These are phyloP conservation scores for Heterocephalus glaber DNA, from an alignment of 2,113 vertebrate genomes.

Conservation along the genomic window DNA sequence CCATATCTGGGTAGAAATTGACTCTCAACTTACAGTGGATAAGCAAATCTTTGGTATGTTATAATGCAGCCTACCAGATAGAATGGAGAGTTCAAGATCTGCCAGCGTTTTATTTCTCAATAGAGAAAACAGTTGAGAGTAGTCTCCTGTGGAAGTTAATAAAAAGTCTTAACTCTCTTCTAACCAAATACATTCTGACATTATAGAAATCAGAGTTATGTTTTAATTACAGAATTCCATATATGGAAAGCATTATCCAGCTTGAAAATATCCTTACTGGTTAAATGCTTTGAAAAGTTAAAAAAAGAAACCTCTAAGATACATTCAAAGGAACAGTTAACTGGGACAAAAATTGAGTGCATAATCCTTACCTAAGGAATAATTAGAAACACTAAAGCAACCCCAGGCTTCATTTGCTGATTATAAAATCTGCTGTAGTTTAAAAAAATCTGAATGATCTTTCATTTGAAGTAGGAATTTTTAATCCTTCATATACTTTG, in stretches of 20 bases:
- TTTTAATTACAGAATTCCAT: constrained; percentile 28
- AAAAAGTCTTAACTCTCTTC: neutral
- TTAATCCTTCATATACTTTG: neutral
- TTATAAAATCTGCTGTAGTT: constrained; percentile 4
- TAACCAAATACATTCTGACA: neutral
- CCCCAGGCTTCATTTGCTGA: neutral
- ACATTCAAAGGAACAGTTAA: constrained; percentile 8
- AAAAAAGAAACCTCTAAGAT: constrained; percentile 45
- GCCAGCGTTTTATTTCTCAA: neutral
- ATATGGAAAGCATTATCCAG: neutral
- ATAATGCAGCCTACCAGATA: neutral
- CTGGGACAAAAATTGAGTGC: neutral
- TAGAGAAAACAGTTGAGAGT: neutral
- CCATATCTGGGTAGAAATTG: neutral
- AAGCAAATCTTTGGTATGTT: neutral
- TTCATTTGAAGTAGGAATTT: constrained; percentile 12
- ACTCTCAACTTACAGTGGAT: neutral
- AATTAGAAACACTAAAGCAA: neutral
- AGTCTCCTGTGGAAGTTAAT: neutral
- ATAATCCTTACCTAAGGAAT: neutral
- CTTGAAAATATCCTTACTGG: neutral
- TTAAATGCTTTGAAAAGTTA: constrained; percentile 16
- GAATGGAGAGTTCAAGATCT: neutral
- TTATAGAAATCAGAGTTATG: constrained; percentile 2
- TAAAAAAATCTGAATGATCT: constrained; percentile 28